Percentiles rank a stretch among this genome's conserved stretches.
Conservation (phyloP, 2,888 invertebrate species). For the Arge pagana region DNA sequence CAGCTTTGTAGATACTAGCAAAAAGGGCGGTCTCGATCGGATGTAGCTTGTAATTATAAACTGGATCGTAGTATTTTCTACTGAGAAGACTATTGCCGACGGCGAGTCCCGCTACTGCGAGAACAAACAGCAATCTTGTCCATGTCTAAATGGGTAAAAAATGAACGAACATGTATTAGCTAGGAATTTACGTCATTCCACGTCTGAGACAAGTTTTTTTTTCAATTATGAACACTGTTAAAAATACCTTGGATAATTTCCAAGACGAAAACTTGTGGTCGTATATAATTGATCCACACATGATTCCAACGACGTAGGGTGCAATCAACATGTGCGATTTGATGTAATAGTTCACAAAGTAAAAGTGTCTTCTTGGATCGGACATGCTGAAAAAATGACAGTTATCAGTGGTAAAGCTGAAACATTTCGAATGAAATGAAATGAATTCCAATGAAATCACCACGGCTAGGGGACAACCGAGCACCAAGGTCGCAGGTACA, state of each 20-base stretch:
- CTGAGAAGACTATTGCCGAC: slow-evolving; percentile 30
- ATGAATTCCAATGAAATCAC: no score
- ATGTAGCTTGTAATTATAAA: slow-evolving; percentile 30
- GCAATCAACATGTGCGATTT: slow-evolving; percentile 40
- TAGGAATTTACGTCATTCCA: no score
- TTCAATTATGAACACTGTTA: no score
- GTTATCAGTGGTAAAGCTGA: no score
- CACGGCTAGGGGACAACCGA: no score
- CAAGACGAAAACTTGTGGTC: slow-evolving; percentile 36
- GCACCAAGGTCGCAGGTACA: no score
- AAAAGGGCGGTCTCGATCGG: slow-evolving; percentile 40
- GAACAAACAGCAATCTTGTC: slow-evolving; percentile 36
- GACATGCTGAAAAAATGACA: slow-evolving; percentile 31
- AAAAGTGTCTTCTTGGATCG: slow-evolving; percentile 32
- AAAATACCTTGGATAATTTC: slow-evolving; percentile 40
- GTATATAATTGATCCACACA: slow-evolving; percentile 40
- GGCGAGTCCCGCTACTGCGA: slow-evolving; percentile 31
- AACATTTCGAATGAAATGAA: no score
- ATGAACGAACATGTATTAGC: no score
- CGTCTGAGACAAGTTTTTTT: no score
- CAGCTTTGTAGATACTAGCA: slow-evolving; percentile 38
- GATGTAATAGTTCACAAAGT: slow-evolving; percentile 38
- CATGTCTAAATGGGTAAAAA: slow-evolving; percentile 35
- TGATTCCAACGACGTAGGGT: slow-evolving; percentile 41
- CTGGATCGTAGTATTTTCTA: slow-evolving; percentile 39